Conservation (phyloP, 2,888 invertebrate species). For the Cantharis lateralis region DNA sequence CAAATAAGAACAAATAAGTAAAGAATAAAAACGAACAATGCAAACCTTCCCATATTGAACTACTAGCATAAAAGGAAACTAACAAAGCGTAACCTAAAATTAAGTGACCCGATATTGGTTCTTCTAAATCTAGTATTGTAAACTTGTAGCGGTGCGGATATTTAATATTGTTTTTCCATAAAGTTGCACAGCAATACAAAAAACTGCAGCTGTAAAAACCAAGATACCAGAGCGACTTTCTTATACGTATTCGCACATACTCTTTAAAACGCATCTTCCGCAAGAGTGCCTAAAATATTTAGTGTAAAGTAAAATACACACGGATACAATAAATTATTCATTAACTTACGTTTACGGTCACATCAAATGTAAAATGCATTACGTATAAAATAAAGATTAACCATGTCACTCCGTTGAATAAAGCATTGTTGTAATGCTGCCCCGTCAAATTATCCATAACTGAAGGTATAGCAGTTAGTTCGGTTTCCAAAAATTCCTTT, state of each 20-base stretch:
- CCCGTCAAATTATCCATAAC: conserved; percentile 46
- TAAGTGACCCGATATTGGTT: conserved; percentile 39
- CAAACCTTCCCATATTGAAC: conserved; percentile 44
- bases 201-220: conserved; percentile 46
- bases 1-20: conserved; percentile 40
- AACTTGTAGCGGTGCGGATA: conserved; percentile 37
- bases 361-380: conserved; percentile 46
- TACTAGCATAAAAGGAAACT: conserved; percentile 47
- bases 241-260: conserved; percentile 44
- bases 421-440: conserved; percentile 49
- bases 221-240: conserved; percentile 47
- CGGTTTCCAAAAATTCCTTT: conserved; percentile 45
- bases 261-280: conserved; percentile 45
- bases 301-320: not conserved
- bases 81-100: conserved; percentile 46
- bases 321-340: too few species aligned
- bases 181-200: conserved; percentile 45
- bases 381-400: conserved; percentile 47
- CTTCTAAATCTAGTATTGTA: conserved; percentile 29
- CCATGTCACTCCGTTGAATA: conserved; percentile 52
- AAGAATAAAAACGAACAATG: conserved; percentile 37
- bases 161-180: conserved; percentile 43
- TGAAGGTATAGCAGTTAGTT: conserved; percentile 49
- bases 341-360: conserved; percentile 45
- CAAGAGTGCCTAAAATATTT: conserved; percentile 43